Percentiles rank a stretch among this genome's conserved stretches.
Conservation (phyloP, 2,797 vertebrate species). For the Diceros bicornis region DNA sequence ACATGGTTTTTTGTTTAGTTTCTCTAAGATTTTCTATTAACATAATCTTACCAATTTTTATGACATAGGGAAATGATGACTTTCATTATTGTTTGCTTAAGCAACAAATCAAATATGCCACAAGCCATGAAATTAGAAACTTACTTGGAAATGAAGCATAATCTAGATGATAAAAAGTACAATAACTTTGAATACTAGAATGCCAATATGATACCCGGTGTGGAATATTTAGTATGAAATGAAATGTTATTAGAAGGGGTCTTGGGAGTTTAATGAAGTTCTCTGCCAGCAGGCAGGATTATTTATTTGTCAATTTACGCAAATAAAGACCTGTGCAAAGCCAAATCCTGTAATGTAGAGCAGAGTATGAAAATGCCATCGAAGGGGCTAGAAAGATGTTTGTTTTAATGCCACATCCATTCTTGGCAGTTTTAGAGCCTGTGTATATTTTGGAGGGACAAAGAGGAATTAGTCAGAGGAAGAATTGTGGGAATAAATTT, state of each 20-base stretch:
- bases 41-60: neutral
- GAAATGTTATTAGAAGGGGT: neutral
- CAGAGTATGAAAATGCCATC: neutral
- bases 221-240: slow-evolving; percentile 1
- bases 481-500: neutral
- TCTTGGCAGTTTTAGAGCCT: neutral
- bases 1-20: neutral
- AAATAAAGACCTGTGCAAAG: neutral
- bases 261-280: neutral
- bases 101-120: slow-evolving; percentile 4
- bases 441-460: neutral
- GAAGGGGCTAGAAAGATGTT: neutral
- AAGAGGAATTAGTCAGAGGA: neutral
- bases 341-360: neutral
- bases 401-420: neutral
- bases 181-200: neutral
- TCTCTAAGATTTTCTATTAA: slow-evolving; percentile 14
- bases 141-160: slow-evolving; percentile 2
- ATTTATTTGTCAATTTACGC: neutral
- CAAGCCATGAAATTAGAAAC: slow-evolving; percentile 5
- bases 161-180: neutral
- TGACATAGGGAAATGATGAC: neutral
- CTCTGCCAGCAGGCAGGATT: neutral
- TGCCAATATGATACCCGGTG: neutral
- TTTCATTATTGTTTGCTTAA: slow-evolving; percentile 59